Evolutionary conservation across 2,888 invertebrate genomes (phyloP).

Genomic region (Trisateles emortualis): DNA sequence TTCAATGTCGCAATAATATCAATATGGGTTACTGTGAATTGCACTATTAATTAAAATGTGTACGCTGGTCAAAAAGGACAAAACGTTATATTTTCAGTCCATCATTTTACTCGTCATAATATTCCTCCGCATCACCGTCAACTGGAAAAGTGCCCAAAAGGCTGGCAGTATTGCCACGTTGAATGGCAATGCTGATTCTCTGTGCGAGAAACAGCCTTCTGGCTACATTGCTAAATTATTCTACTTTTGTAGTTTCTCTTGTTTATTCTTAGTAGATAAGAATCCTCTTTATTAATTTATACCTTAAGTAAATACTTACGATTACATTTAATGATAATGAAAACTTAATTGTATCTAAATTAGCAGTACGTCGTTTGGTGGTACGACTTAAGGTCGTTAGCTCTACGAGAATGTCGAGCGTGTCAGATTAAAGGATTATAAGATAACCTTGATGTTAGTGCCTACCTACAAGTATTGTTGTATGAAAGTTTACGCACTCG

Average conservation of each 20-base stretch:
- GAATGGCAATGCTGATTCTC: too few species aligned
- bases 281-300: too few species aligned
- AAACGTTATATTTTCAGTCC: slow-evolving; percentile 2
- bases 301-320: slow-evolving; percentile 9
- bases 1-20: slow-evolving; percentile 15
- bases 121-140: too few species aligned
- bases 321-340: slow-evolving; percentile 2
- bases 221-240: too few species aligned
- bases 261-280: too few species aligned
- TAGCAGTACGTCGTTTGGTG: slow-evolving; percentile 1
- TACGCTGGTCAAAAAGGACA: slow-evolving; percentile 45
- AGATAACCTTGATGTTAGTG: slow-evolving; percentile 8
- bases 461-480: background rate
- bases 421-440: slow-evolving; percentile 25
- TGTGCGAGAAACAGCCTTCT: too few species aligned
- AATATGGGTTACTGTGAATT: slow-evolving; percentile 36
- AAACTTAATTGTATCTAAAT: slow-evolving; percentile 7
- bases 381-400: slow-evolving; percentile 7
- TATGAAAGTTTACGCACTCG: slow-evolving; percentile 10
- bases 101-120: too few species aligned
- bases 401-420: slow-evolving; percentile 22
- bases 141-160: too few species aligned
- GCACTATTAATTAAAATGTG: slow-evolving; percentile 38
- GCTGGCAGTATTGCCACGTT: too few species aligned
- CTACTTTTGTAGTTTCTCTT: too few species aligned